A percentile compares a stretch with the other conserved stretches of the same genome.
Conservation (phyloP, 2,888 invertebrate species). For the Nipponacmea schrenckii region DNA sequence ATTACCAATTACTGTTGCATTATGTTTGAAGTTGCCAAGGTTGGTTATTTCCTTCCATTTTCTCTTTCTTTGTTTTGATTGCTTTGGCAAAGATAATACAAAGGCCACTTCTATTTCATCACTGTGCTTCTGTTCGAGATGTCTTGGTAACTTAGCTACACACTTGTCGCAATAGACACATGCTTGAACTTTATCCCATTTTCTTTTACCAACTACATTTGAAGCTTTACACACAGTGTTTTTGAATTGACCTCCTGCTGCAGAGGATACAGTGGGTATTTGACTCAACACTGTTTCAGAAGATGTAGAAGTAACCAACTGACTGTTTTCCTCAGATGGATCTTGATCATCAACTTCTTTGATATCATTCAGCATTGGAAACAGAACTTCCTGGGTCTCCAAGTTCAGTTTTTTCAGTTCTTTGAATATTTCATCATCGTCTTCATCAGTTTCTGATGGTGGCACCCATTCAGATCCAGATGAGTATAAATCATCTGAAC, state of each 20-base stretch:
- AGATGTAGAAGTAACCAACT: neutral
- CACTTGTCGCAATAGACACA: slow-evolving; percentile 1
- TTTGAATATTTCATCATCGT: neutral
- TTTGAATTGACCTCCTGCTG: neutral
- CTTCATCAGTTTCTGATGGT: slow-evolving; percentile 3
- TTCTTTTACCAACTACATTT: neutral
- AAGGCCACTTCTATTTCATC: slow-evolving; percentile 5
- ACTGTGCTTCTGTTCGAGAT: slow-evolving; percentile 1
- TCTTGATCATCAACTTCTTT: neutral
- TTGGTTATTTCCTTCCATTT: slow-evolving; percentile 4
- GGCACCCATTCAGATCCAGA: slow-evolving; percentile 7
- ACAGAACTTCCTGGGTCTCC: slow-evolving; percentile 3
- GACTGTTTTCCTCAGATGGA: neutral
- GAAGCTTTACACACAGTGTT: neutral
- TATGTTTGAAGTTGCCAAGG: slow-evolving; percentile 5
- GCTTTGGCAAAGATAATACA: slow-evolving; percentile 4
- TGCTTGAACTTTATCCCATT: slow-evolving; percentile 6
- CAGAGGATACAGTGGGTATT: neutral
- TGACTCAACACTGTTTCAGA: neutral
- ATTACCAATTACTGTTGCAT: too few relatives aligned
- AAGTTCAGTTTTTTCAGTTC: neutral
- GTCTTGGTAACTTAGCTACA: slow-evolving; percentile 9
- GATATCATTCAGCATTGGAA: neutral
- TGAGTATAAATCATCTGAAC: slow-evolving; percentile 2
- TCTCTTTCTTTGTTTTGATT: neutral